Evolutionary conservation across 1,140 invertebrate species (phyloP).

Genomic region (Periplaneta americana): DNA sequence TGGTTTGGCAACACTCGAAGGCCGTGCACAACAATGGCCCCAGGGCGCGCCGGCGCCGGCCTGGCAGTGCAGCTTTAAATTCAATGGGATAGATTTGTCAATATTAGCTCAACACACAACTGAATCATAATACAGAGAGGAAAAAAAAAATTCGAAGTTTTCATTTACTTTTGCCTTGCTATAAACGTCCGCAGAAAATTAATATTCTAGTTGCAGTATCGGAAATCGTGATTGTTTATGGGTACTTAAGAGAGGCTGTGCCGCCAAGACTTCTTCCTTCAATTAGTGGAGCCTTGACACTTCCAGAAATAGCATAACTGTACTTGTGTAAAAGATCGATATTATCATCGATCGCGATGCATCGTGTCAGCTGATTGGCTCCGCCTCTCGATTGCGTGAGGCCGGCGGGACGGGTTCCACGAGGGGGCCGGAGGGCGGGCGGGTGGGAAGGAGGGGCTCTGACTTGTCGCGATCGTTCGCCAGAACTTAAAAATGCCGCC

Average conservation of each 20-base stretch:
- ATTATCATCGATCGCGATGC: neutral
- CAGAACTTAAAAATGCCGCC: conserved; percentile 15
- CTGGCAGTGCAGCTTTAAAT: neutral
- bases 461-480: neutral
- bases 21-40: neutral
- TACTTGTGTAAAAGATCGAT: neutral
- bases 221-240: too few species aligned
- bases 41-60: neutral
- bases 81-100: neutral
- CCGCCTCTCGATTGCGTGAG: neutral
- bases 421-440: neutral
- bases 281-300: too few species aligned
- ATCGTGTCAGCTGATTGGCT: neutral
- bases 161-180: too few species aligned
- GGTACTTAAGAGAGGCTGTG: too few species aligned
- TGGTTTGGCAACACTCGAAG: neutral
- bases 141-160: too few species aligned
- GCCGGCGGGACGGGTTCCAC: neutral
- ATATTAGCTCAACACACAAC: too few species aligned
- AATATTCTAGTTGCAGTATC: too few species aligned
- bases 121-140: too few species aligned
- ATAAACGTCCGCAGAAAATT: too few species aligned
- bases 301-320: neutral
- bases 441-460: neutral
- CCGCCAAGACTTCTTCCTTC: too few species aligned